Percentiles rank a stretch among this genome's conserved stretches.
Evolutionary conservation across 2,797 vertebrate species (phyloP).

Genomic region (Mergus octosetaceus): DNA sequence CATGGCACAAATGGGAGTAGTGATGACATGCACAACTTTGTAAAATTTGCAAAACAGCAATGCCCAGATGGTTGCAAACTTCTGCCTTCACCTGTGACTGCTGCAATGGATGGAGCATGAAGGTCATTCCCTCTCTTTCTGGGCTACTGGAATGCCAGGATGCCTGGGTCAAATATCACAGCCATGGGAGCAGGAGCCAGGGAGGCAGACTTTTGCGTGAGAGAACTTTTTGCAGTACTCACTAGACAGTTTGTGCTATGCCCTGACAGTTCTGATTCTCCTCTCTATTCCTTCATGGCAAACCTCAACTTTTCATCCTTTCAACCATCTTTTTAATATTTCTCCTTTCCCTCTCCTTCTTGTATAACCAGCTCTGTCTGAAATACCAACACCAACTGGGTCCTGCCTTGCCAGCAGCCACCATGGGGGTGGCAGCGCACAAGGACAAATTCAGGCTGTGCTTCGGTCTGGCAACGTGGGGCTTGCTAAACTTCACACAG

Average conservation of each 20-base stretch:
- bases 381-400: not conserved
- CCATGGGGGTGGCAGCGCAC: not conserved
- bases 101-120: not conserved
- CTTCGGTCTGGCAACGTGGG: not conserved
- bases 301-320: not conserved
- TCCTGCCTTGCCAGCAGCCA: not conserved
- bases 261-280: not conserved
- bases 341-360: not conserved
- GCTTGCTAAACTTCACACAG: not conserved
- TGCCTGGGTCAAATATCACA: not conserved
- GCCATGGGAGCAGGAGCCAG: not conserved
- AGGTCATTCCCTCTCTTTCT: not conserved
- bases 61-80: not conserved
- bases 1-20: not conserved
- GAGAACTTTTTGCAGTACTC: not conserved
- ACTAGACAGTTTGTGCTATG: not conserved
- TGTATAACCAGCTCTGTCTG: not conserved
- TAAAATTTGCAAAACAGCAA: not conserved
- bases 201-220: not conserved
- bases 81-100: not conserved
- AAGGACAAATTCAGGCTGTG: not conserved
- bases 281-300: not conserved
- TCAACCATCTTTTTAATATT: not conserved
- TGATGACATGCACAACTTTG: not conserved
- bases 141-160: not conserved